A percentile compares a stretch with the other conserved stretches of the same genome.
These are phyloP conservation scores for Argynnis bischoffii DNA, from an alignment of 2,888 invertebrate genomes.

Conservation along the genomic window DNA sequence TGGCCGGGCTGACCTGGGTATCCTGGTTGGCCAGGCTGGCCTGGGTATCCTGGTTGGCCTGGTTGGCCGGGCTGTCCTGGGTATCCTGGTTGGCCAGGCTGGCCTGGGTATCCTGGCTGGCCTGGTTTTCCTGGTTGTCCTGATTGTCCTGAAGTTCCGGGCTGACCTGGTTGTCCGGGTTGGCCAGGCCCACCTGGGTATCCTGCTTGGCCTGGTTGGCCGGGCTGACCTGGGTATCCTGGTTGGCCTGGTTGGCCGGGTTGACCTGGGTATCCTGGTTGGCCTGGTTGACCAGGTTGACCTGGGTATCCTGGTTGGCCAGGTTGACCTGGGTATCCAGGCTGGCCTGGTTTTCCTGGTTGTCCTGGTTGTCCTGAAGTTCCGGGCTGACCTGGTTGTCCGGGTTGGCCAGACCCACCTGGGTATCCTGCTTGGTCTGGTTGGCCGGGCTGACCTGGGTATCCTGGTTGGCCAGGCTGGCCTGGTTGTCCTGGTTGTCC, in stretches of 20 bases:
- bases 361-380: slow-evolving; percentile 41
- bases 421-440: slow-evolving; percentile 35
- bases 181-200: slow-evolving; percentile 43
- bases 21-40: slow-evolving; percentile 72
- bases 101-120: slow-evolving; percentile 50
- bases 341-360: slow-evolving; percentile 52
- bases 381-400: slow-evolving; percentile 32
- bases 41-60: no score
- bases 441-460: slow-evolving; percentile 35
- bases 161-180: slow-evolving; percentile 34
- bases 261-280: slow-evolving; percentile 42
- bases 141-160: slow-evolving; percentile 39
- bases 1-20: slow-evolving; percentile 43
- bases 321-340: slow-evolving; percentile 28
- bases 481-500: slow-evolving; percentile 43
- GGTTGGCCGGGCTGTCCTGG: no score
- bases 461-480: slow-evolving; percentile 35
- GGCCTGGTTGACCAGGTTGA: slow-evolving; percentile 29
- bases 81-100: slow-evolving; percentile 59
- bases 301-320: slow-evolving; percentile 32
- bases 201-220: slow-evolving; percentile 43
- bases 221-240: slow-evolving; percentile 17
- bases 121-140: slow-evolving; percentile 46
- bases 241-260: slow-evolving; percentile 37
- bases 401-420: slow-evolving; percentile 30